These are phyloP conservation scores for Heliconius sara DNA, from an alignment of 2,888 invertebrate genomes.

Conservation along the genomic window DNA sequence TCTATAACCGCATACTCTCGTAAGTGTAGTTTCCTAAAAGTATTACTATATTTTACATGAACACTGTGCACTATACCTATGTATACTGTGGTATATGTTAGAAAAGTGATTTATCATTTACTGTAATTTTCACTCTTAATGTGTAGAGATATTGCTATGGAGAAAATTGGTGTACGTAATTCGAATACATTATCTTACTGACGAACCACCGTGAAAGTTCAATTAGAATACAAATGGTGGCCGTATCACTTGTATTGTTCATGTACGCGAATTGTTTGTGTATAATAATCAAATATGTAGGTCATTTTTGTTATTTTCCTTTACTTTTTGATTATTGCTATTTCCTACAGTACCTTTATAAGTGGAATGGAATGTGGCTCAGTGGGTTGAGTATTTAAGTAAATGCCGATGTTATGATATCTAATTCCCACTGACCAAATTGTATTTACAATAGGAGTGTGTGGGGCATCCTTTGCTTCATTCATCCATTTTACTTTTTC, in stretches of 20 bases:
- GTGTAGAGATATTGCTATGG: conserved; percentile 14
- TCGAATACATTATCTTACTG: conserved; percentile 19
- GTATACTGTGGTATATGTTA: too few species aligned
- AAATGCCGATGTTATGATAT: background rate
- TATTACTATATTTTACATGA: background rate
- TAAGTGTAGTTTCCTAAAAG: background rate
- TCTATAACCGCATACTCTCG: background rate
- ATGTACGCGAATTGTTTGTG: background rate
- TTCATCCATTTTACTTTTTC: too few species aligned
- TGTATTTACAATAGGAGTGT: too few species aligned
- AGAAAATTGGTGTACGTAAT: conserved; percentile 21
- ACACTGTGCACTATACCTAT: background rate
- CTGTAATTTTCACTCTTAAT: conserved; percentile 9
- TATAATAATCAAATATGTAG: conserved; percentile 12
- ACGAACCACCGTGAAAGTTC: conserved; percentile 31
- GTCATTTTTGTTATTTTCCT: background rate
- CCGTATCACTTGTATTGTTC: conserved; percentile 29
- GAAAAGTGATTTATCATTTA: background rate
- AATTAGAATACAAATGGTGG: conserved; percentile 28
- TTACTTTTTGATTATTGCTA: background rate
- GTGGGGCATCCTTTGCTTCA: too few species aligned
- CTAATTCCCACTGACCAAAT: too few species aligned
- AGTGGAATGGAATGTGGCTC: background rate
- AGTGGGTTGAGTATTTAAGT: background rate
- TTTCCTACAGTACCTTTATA: too few species aligned